phyloP scores from a whole-genome alignment of 2,888 invertebrate genomes.

The Perizoma flavofasciatum region DNA sequence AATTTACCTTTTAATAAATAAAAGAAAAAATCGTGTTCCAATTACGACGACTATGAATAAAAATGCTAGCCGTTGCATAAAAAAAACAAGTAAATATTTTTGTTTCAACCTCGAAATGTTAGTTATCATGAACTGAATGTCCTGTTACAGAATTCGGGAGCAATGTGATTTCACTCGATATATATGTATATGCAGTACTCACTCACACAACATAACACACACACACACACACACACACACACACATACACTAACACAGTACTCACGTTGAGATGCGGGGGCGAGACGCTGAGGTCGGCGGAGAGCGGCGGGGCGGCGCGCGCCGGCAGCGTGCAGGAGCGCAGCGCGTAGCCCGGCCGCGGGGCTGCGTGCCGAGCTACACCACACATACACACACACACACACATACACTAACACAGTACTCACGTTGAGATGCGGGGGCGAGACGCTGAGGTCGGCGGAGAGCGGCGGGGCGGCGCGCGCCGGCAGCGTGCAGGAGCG shows the following conservation, averaged over 20 bases:
- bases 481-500: conserved; percentile 90
- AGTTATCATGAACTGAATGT: too few relatives aligned
- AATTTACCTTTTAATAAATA: too few relatives aligned
- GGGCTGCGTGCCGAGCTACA: conserved; percentile 85
- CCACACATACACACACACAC: conserved; percentile 35
- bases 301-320: conserved; percentile 57
- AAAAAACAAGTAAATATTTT: too few relatives aligned
- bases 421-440: conserved; percentile 58
- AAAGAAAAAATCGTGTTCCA: too few relatives aligned
- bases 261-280: conserved; percentile 64
- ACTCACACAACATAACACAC: too few relatives aligned
- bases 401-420: conserved; percentile 24
- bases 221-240: too few relatives aligned
- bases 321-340: conserved; percentile 90
- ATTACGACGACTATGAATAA: too few relatives aligned
- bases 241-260: conserved; percentile 24
- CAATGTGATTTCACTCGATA: too few relatives aligned
- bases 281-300: conserved; percentile 49
- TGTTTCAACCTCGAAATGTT: too few relatives aligned
- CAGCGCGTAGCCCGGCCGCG: conserved; percentile 90
- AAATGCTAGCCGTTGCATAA: too few relatives aligned
- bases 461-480: conserved; percentile 57
- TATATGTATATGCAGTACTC: too few relatives aligned
- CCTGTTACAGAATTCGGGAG: too few relatives aligned
- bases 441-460: conserved; percentile 49